These are phyloP conservation scores for Limnothrissa miodon DNA, from an alignment of 2,113 vertebrate genomes.

Conservation along the genomic window DNA sequence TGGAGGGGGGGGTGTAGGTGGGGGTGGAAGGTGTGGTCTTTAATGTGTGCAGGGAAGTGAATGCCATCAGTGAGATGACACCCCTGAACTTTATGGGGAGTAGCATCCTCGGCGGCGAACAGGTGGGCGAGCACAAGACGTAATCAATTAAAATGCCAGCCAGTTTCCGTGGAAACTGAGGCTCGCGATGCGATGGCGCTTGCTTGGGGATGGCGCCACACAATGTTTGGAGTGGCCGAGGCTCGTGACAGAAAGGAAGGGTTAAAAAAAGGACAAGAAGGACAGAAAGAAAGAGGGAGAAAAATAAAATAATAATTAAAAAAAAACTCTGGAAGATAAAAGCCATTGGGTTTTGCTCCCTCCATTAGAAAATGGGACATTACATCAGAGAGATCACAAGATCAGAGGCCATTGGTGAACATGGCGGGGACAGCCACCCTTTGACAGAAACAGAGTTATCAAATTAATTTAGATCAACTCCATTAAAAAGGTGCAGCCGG, in stretches of 20 bases:
- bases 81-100: slow-evolving; percentile 25
- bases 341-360: slow-evolving; percentile 11
- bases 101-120: slow-evolving; percentile 53
- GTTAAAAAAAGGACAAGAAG: slow-evolving; percentile 28
- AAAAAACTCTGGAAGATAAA: slow-evolving; percentile 1
- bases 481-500: slow-evolving; percentile 19
- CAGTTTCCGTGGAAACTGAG: slow-evolving; percentile 72
- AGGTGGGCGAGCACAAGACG: slow-evolving; percentile 66
- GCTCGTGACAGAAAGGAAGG: slow-evolving; percentile 27
- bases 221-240: slow-evolving; percentile 53
- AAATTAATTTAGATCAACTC: slow-evolving; percentile 22
- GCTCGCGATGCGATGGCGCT: slow-evolving; percentile 47
- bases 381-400: slow-evolving; percentile 12
- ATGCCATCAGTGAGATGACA: slow-evolving; percentile 19
- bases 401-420: slow-evolving; percentile 28
- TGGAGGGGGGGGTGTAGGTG: not conserved
- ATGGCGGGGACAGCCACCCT: not conserved
- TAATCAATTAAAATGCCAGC: slow-evolving; percentile 67
- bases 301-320: slow-evolving; percentile 15
- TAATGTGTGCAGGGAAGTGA: not conserved
- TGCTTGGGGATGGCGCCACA: slow-evolving; percentile 64
- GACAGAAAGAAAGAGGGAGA: slow-evolving; percentile 16
- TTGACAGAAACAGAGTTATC: slow-evolving; percentile 16
- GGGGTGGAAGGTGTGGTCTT: slow-evolving; percentile 32
- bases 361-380: slow-evolving; percentile 23